Percentiles rank a stretch among this genome's conserved stretches.
phyloP scores from a whole-genome alignment of 2,113 vertebrate genomes.

The Orientallactaga bullata region DNA sequence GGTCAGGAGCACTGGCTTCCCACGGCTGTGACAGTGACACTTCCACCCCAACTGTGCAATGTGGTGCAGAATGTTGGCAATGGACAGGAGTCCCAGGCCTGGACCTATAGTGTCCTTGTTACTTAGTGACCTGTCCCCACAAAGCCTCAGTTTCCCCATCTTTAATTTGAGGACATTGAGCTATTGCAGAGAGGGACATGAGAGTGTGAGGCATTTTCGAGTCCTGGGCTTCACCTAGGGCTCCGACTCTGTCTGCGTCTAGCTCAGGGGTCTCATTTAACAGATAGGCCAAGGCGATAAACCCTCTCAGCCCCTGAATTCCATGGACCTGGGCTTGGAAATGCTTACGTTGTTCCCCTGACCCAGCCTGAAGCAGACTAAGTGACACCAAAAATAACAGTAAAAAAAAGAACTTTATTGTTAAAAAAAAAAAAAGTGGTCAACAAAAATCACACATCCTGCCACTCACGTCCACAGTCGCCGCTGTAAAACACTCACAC shows the following conservation, averaged over 20 bases:
- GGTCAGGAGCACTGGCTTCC: background rate
- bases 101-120: background rate
- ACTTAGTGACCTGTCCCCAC: background rate
- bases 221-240: background rate
- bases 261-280: background rate
- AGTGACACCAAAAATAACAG: constrained; percentile 54
- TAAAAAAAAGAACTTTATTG: constrained; percentile 82
- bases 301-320: background rate
- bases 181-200: background rate
- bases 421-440: constrained; percentile 68
- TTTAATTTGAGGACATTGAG: background rate
- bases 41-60: accelerated
- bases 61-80: background rate
- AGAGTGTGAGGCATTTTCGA: background rate
- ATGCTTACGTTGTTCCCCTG: too few relatives aligned
- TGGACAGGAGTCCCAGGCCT: background rate
- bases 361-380: background rate
- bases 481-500: accelerated
- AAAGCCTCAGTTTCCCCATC: background rate
- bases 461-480: background rate
- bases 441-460: background rate
- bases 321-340: background rate
- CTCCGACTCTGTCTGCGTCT: background rate
- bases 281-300: background rate
- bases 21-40: background rate